Base-by-base conservation (phyloP, 2,113 vertebrate species). In the Bombycilla garrulus region DNA sequence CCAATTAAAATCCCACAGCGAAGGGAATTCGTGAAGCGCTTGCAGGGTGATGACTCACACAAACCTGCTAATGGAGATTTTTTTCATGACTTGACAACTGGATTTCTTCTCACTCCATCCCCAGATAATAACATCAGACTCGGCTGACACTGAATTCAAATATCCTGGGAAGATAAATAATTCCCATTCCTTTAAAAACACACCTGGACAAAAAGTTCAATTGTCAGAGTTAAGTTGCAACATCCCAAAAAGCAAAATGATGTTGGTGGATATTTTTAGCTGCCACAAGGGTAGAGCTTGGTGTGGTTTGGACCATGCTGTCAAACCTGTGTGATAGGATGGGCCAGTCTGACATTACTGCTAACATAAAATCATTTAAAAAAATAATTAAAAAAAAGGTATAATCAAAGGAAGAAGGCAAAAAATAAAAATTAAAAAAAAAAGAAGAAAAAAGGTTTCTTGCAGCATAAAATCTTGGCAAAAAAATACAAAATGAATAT, bases 1-100 rank as follows among this genome's bases (percentile, higher is more conserved):
- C 73, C 92, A 96, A 89, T 95, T 96, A 95, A 91, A 94, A 92
- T 48, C 69, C 88, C 78, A 7, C 56, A 17, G 69, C 7, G 89
- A 67, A 93, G 61, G 44, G 51, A 81, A 86, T 36, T 62, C 42
- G 26, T 7, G 53, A 66, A 88, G 58, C 18, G 16, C 20, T 80
- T 44, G 28, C 36, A 58, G 44, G 64, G 21, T 33, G 60, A 36
- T 89, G 80, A 92, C 28, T 95, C 69, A 92, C 73, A 74, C 14
- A 38, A 20, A 60, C 15, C 42, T 64, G 20, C 20, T 86, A 64
- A 78, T 71, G 61, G 53, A 91, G 57, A 33, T 29, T 74, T 76
- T 74, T 76, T 76, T 19, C 40, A 26, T 45, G n/a, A 45, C 53
- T 85, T 84, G 62, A 83, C 62, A 62, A 11, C 8, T 11, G 44